Evolutionary conservation across 2,113 vertebrate genomes (phyloP), one percentile per base, ranked within the genome.

Genomic region (Aptenodytes forsteri): DNA sequence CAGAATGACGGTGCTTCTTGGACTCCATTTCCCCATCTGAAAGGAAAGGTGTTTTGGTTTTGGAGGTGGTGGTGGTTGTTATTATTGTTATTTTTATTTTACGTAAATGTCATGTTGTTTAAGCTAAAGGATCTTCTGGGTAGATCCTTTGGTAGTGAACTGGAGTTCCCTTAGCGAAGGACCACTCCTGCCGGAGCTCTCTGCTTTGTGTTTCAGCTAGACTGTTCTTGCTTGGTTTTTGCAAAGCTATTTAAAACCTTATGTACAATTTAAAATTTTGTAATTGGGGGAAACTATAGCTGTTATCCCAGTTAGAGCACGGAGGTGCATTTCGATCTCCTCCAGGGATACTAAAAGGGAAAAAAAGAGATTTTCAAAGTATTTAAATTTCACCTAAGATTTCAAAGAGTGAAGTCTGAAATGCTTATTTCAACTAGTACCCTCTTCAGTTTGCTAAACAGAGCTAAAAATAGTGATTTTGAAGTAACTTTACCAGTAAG

Each of bases 51-150:
- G 6, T 10, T 36, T 70, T 50, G 13, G 42, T 42, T 42, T 42
- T 42, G 42, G 42, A 42, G 42, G 42, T 42, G 42, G 42, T 42
- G 6, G 42, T 42, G 14, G 42, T 42, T 42, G 42, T 42, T 42
- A 16, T 42, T 42, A 42, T 42, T 42, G 42, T 42, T 6, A 42
- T 42, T 42, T 42, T 42, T 59, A 2, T 66, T 80, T 54, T 52
- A n/a, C 11, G 13, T 29, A 42, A 8, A 0, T 16, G 16, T 64
- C 3, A 1, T 8, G n/a, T 32, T 19, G 16, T 78, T 91, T 10
- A 65, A 56, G 25, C 40, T 76, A 9, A 13, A 27, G 27, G 9
- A 5, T 64, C n/a, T 83, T 36, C 22, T 65, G 9, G 23, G 59
- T 25, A 23, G 22, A 52, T 26, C 56, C 36, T 76, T 56, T 70